Base-by-base conservation (phyloP, 2,113 vertebrate genomes). In the Rhegmatorhina hoffmannsi region DNA sequence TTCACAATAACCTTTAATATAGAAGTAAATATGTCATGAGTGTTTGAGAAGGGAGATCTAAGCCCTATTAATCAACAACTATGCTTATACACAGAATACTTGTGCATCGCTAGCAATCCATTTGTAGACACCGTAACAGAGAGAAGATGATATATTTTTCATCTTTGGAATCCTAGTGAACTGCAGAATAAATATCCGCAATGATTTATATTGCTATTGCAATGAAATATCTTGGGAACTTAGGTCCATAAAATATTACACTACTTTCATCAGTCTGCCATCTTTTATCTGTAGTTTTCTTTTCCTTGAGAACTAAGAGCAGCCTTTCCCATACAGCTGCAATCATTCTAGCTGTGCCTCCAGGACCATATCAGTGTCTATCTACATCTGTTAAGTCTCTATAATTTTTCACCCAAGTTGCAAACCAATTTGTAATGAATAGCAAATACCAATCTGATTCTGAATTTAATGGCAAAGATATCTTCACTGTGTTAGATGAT, bases 221-320 rank as follows among this genome's bases (percentile, higher is more conserved):
- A 76, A 10, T 90, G 75, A 67, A 92, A 66, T 49, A 67, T 38
- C 84, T 80, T 9, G 19, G 62, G 56, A 84, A 56, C 70, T 50
- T 76, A 13, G 6, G 21, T n/a, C 74, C 36, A 69, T 88, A 84
- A 91, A 83, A 56, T 70, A 91, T 43, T 29, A 50, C 47, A 33
- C 49, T 47, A 69, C 58, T 89, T 96, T n/a, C 53, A 80, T 91
- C 63, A 14, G 26, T 92, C 76, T 88, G 81, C 63, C 50, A 58
- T 89, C 67, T 84, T 92, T 83, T 85, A 66, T 70, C 66, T 88
- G 53, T 74, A 87, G 58, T 96, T 97, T 96, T 83, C 31, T 78
- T 68, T 80, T 86, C 66, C 20, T 78, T 94, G 50, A 73, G 82
- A 78, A 64, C 40, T 72, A 82, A 91, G 7, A 94, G 38, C 50